phyloP scores from a whole-genome alignment of 2,113 vertebrate genomes.

The Gobiocypris rarus region DNA sequence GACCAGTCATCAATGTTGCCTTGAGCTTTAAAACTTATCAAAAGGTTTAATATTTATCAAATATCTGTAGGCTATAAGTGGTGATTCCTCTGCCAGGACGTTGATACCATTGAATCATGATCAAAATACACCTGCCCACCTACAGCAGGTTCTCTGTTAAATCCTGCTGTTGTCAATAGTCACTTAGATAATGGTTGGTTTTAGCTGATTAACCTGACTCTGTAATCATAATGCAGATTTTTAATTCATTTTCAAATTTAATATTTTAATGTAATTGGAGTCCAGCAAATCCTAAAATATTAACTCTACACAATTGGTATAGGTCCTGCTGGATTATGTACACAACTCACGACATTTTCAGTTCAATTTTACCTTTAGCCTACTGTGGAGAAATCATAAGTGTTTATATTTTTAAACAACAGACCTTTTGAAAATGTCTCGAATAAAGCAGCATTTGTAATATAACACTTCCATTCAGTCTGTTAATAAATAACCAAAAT shows the following conservation, averaged over 20 bases:
- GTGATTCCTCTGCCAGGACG: neutral
- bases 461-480: neutral
- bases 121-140: neutral
- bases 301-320: too few relatives aligned
- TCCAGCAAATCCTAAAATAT: neutral
- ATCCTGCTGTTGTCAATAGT: neutral
- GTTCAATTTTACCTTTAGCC: neutral
- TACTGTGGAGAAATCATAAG: neutral
- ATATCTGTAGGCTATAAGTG: neutral
- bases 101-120: neutral
- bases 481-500: neutral
- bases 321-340: constrained; percentile 21
- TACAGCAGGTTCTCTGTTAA: neutral
- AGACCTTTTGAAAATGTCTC: neutral
- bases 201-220: neutral
- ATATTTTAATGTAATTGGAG: neutral
- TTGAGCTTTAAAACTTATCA: neutral
- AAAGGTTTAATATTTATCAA: neutral
- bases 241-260: neutral
- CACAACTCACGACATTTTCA: neutral
- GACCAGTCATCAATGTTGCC: neutral
- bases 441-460: neutral
- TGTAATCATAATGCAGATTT: neutral
- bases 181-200: neutral
- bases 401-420: neutral